phyloP scores from a whole-genome alignment of 2,797 vertebrate genomes.

The Kryptolebias ocellatus region DNA sequence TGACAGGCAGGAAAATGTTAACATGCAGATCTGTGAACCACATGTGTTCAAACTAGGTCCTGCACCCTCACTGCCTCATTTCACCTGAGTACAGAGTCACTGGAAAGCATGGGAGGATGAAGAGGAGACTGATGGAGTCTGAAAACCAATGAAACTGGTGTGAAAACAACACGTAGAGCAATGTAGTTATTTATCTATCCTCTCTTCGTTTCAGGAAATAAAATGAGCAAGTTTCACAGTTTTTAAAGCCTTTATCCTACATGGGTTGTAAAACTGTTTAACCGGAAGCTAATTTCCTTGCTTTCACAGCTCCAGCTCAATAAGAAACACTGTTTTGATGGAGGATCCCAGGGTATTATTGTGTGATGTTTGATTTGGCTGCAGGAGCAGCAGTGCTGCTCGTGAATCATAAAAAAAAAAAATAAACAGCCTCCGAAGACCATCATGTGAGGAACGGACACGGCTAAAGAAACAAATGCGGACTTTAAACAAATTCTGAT shows the following conservation, averaged over 20 bases:
- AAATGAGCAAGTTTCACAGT: background rate
- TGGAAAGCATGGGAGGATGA: constrained; percentile 44
- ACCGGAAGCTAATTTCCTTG: constrained; percentile 53
- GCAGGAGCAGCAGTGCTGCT: constrained; percentile 7
- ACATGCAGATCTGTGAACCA: constrained; percentile 92
- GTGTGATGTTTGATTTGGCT: constrained; percentile 75
- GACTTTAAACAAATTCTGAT: constrained; percentile 63
- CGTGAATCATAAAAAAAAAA: constrained; percentile 61
- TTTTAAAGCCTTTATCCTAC: background rate
- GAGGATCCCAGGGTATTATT: constrained; percentile 73
- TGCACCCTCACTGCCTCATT: constrained; percentile 51
- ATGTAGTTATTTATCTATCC: constrained; percentile 18
- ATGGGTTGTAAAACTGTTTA: constrained; percentile 29
- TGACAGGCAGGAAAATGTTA: constrained; percentile 84
- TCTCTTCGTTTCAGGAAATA: background rate
- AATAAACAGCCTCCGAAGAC: constrained; percentile 61
- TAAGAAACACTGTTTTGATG: constrained; percentile 58
- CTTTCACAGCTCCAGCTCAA: constrained; percentile 51
- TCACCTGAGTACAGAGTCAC: constrained; percentile 68
- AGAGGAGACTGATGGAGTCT: constrained; percentile 48
- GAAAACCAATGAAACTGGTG: constrained; percentile 61
- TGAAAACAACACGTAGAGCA: constrained; percentile 36
- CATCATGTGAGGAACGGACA: constrained; percentile 60
- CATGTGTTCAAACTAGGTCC: constrained; percentile 82
- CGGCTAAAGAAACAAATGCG: constrained; percentile 73